A percentile compares a stretch with the other conserved stretches of the same genome.
phyloP scores from a whole-genome alignment of 2,113 vertebrate species.

The Gymnorhina tibicen region DNA sequence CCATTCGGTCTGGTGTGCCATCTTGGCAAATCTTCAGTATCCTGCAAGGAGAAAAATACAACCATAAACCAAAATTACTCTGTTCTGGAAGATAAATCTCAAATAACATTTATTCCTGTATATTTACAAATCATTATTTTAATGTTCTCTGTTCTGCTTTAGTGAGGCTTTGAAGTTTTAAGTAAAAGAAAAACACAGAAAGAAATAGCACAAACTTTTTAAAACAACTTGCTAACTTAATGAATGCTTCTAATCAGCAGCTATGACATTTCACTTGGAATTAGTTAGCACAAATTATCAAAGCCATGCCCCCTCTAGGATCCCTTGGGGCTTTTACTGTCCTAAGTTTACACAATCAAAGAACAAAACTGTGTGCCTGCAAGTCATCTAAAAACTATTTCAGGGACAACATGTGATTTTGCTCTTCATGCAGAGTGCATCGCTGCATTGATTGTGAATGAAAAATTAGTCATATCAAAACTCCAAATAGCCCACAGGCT shows the following conservation, averaged over 20 bases:
- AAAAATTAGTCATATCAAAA: slow-evolving; percentile 43
- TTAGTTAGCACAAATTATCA: not conserved
- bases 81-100: not conserved
- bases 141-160: not conserved
- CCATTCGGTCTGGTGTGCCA: not conserved
- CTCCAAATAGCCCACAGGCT: not conserved
- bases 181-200: not conserved
- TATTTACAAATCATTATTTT: not conserved
- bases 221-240: not conserved
- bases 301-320: not conserved
- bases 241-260: not conserved
- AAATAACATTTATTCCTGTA: not conserved
- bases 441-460: slow-evolving; percentile 7
- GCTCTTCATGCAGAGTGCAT: not conserved
- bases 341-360: not conserved
- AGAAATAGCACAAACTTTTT: not conserved
- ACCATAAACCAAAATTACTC: rapidly evolving
- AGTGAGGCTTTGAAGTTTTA: not conserved
- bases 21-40: not conserved
- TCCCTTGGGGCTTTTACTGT: not conserved
- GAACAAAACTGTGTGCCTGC: not conserved
- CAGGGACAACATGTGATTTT: not conserved
- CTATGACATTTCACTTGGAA: not conserved
- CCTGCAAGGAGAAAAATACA: not conserved
- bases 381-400: slow-evolving; percentile 20